Base-by-base conservation (phyloP, 23 tunicate genomes). In the Diplosoma virens region DNA sequence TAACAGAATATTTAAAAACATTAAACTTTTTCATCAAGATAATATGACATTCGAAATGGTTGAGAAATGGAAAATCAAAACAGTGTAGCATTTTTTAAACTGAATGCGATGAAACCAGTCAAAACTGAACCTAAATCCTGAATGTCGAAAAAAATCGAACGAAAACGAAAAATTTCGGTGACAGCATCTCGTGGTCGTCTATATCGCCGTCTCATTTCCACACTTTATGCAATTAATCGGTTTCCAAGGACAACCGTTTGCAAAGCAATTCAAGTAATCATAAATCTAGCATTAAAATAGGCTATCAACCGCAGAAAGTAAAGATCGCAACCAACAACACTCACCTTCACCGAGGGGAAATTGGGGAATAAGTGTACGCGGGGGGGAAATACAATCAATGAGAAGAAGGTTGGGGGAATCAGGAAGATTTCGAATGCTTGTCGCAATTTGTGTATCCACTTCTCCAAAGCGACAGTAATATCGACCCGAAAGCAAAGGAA, bases 301-400 rank as follows among this genome's bases (percentile, higher is more conserved):
- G 20, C 23, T 24, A n/a, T 11, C 17, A 14, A n/a, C 65, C 17
- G 65, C 25, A 14, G 65, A 7, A 14, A 14, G 21, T 5, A 31
- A 65, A 65, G 14, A 41, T 7, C 14, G 11, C 14, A 14, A 41
- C 50, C 26, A 65, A 65, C 34, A 14, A 5, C 9, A 24, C 59
- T 16, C 20, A 72, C 78, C 78, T 72, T 72, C 33, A 21, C 61
- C 61, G 5, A 37, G n/a, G 3, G 36, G 33, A 47, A 72, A 50
- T 3, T 28, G 11, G 7, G 78, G 78, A 29, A 72, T 72, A 7
- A 3, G 34, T 47, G 11, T 22, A 3, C 16, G 33, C 11, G 78
- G 78, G 28, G 78, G 78, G 33, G 78, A 27, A 23, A 72, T 33
- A 24, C 78, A 72, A n/a, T 48, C 35, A 16, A 72, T 48, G 4